Conservation (phyloP, 1,140 invertebrate species). For the Papilio xuthus region DNA sequence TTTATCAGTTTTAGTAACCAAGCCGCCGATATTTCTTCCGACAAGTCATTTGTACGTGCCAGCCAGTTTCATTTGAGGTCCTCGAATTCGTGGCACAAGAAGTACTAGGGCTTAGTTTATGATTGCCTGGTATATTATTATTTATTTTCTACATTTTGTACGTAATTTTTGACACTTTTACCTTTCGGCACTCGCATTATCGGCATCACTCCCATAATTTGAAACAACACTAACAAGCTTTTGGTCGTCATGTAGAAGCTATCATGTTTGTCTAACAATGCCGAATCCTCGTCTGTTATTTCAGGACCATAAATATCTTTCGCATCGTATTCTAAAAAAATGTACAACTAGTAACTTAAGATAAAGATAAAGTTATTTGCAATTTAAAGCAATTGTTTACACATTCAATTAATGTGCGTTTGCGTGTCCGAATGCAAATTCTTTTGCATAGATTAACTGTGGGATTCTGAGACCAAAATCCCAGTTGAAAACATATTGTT, state of each 20-base stretch:
- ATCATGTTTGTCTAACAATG: conserved; percentile 82
- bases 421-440: too few species aligned
- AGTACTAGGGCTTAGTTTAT: not conserved
- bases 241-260: conserved; percentile 86
- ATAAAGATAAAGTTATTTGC: too few species aligned
- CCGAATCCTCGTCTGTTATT: conserved; percentile 71
- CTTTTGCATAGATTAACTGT: too few species aligned
- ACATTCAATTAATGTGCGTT: too few species aligned
- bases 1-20: not conserved
- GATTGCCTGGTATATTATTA: not conserved
- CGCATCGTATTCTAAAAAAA: conserved; percentile 56
- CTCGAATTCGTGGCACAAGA: not conserved
- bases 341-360: not conserved
- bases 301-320: conserved; percentile 67
- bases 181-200: conserved; percentile 83
- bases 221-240: conserved; percentile 85
- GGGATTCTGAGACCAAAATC: too few species aligned
- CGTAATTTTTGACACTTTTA: conserved; percentile 45
- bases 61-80: not conserved
- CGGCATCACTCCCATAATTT: conserved; percentile 88
- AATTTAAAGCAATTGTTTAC: too few species aligned
- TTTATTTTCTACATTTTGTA: not conserved
- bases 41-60: conserved; percentile 10
- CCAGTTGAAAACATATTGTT: too few species aligned
- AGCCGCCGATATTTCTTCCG: not conserved